Evolutionary conservation across 2,888 invertebrate genomes (phyloP).

Genomic region (Geotrupes spiniger): DNA sequence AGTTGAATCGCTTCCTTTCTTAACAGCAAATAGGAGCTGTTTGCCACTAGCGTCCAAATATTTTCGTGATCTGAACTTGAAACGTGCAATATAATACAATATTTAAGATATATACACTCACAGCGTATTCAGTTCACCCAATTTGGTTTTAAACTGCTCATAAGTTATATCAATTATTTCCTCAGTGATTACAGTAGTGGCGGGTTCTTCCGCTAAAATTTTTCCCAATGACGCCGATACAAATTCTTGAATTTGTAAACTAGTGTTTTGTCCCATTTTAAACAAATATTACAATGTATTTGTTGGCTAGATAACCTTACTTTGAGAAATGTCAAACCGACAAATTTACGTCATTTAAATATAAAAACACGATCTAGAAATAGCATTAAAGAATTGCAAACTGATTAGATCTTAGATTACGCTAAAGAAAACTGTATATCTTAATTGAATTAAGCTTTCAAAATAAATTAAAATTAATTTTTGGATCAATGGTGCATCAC

Average conservation of each 20-base stretch:
- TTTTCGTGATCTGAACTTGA: conserved; percentile 54
- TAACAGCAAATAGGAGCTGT: conserved; percentile 63
- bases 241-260: conserved; percentile 36
- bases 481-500: too few species aligned
- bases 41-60: conserved; percentile 61
- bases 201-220: conserved; percentile 36
- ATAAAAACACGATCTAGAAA: too few species aligned
- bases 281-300: background rate
- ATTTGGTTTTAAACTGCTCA: conserved; percentile 58
- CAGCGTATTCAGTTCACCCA: conserved; percentile 62
- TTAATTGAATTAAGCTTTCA: too few species aligned
- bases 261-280: conserved; percentile 34
- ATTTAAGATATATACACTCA: conserved; percentile 45
- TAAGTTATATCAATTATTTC: conserved; percentile 51
- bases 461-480: too few species aligned
- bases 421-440: too few species aligned
- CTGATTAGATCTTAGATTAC: too few species aligned
- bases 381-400: too few species aligned
- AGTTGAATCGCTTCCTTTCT: conserved; percentile 61
- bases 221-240: conserved; percentile 29
- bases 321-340: background rate
- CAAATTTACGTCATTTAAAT: too few species aligned
- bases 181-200: conserved; percentile 37
- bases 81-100: conserved; percentile 2
- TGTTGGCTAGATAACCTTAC: background rate